Conservation (phyloP, 1,140 invertebrate species). For the Luehdorfia chinensis region DNA sequence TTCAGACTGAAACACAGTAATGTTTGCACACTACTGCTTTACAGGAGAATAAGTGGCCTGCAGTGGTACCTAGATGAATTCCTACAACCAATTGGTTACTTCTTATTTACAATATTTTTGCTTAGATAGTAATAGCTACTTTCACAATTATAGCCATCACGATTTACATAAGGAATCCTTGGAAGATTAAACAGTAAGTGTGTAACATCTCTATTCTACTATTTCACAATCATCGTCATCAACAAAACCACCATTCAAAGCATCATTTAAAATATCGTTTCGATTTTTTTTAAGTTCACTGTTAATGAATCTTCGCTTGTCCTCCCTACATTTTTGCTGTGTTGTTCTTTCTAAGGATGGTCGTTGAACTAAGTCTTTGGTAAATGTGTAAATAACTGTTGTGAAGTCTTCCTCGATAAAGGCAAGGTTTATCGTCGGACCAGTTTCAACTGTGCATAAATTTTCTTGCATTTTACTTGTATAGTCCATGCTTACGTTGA, state of each 20-base stretch:
- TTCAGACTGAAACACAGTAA: too few species aligned
- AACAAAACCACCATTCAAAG: constrained; percentile 55
- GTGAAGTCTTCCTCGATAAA: constrained; percentile 64
- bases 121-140: too few species aligned
- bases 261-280: constrained; percentile 52
- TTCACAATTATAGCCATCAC: too few species aligned
- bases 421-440: constrained; percentile 53
- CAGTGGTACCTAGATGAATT: too few species aligned
- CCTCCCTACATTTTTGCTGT: constrained; percentile 33
- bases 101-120: too few species aligned
- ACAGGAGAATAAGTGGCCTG: too few species aligned
- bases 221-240: constrained; percentile 61
- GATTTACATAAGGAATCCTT: too few species aligned
- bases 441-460: constrained; percentile 63
- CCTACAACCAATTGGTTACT: too few species aligned
- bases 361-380: constrained; percentile 48
- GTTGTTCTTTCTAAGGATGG: constrained; percentile 32
- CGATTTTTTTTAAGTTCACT: constrained; percentile 54
- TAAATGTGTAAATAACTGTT: constrained; percentile 61
- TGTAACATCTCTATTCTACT: constrained; percentile 43
- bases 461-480: constrained; percentile 60
- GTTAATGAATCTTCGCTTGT: constrained; percentile 55
- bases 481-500: constrained; percentile 44
- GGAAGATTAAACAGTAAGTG: too few species aligned
- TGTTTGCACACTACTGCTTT: too few species aligned